A percentile compares a stretch with the other conserved stretches of the same genome.
These are phyloP conservation scores for Aurelia aurita complex sp. Pacific DNA, from an alignment of 30 jellyfish, hydroid and myxozoan species.

Conservation along the genomic window DNA sequence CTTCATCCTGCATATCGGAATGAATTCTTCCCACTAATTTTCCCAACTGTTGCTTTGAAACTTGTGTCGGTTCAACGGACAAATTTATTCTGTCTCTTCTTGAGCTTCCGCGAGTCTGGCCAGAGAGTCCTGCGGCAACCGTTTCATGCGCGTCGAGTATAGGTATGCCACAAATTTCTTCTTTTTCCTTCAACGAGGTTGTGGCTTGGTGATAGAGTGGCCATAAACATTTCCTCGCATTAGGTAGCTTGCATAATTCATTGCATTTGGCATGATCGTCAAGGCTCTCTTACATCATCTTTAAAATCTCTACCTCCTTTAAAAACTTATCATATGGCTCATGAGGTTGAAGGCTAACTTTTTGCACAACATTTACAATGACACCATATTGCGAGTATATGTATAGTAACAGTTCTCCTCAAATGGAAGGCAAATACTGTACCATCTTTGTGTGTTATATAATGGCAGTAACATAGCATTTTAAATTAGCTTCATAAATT, in stretches of 20 bases:
- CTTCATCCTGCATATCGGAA: conserved; percentile 47
- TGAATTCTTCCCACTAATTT: conserved; percentile 12
- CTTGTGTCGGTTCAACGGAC: conserved; percentile 24
- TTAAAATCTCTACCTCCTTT: neutral
- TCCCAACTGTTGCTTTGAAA: conserved; percentile 17
- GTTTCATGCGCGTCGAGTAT: neutral
- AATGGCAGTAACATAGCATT: neutral
- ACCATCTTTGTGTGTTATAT: too few species aligned
- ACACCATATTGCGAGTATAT: conserved; percentile 26
- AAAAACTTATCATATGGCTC: conserved; percentile 7
- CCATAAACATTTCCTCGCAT: neutral
- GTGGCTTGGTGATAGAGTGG: conserved; percentile 28
- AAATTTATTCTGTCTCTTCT: conserved; percentile 9
- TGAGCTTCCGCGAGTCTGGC: conserved; percentile 27
- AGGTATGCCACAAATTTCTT: neutral
- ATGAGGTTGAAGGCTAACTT: conserved; percentile 21
- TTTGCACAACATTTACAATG: conserved; percentile 3
- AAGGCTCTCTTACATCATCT: conserved; percentile 18
- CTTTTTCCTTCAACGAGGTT: conserved; percentile 2
- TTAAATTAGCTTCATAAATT: too few species aligned
- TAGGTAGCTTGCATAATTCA: neutral
- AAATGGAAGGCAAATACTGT: too few species aligned
- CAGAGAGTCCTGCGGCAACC: conserved; percentile 17
- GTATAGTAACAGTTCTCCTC: too few species aligned
- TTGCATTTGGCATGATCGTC: conserved; percentile 16